Base-by-base conservation (phyloP, 2,888 invertebrate genomes). In the Ceriagrion tenellum region DNA sequence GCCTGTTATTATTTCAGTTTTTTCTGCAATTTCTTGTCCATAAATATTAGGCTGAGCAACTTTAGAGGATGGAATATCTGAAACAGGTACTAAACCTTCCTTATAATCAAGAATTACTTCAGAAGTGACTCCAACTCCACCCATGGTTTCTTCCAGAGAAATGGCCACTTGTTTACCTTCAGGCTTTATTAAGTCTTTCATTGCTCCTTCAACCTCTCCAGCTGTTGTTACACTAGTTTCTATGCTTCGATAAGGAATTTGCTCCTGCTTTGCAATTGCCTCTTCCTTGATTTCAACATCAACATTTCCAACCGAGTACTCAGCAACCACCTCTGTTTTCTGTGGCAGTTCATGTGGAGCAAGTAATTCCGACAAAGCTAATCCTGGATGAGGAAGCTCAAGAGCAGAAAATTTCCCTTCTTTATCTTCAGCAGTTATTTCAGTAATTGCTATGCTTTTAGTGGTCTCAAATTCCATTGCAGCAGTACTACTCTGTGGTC, bases 91-190 rank as follows among this genome's bases (percentile, higher is more conserved):
- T 96, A 97, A 96, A 89, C 97, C 96, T 96, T 97, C 97, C 96
- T 97, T 97, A 95, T 98, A 97, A 95, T 97, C 97, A 26, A 97
- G 96, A 95, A 97, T 96, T 59, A 97, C 97, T 97, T 98, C 98
- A 13, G 97, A 97, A 88, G 97, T 97, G 96, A 97, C 97, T 4
- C 93, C 93, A 3, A 93, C 93, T 63, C 93, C 93, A 26, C 93
- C 93, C 20, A 93, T 63, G n/a, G n/a, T 69, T 55, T 93, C 93
- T 74, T 93, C 93, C 63, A 93, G 47, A 35, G 93, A 74, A 47
- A 93, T n/a, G 26, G 30, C 93, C 23, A 93, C 93, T 47, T 26
- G 69, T 74, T 93, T 93, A 40, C 69, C 35, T 16, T 93, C 69
- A 23, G 93, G 93, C 8, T 93, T 63, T n/a, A 93, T 26, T 55